Evolutionary conservation across 2,113 vertebrate genomes (phyloP).

Genomic region (Otus sunia): DNA sequence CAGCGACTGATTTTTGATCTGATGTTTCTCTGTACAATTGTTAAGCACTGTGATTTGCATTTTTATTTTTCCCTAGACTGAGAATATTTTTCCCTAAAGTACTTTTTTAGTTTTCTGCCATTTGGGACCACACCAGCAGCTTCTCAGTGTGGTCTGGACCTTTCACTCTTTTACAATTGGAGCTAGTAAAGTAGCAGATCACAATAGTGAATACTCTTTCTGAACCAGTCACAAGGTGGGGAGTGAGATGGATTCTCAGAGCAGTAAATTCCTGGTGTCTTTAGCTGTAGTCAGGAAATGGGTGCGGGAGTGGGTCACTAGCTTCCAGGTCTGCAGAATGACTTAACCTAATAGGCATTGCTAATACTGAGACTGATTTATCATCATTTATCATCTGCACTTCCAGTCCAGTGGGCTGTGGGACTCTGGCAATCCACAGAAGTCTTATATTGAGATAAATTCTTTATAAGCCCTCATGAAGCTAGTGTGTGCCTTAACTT

Average conservation of each 20-base stretch:
- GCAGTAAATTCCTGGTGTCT: neutral
- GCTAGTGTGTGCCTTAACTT: accelerated
- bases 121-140: neutral
- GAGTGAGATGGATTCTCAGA: neutral
- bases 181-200: neutral
- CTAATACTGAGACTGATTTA: neutral
- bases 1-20: neutral
- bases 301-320: neutral
- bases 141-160: neutral
- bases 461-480: neutral
- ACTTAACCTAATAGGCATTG: neutral
- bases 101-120: neutral
- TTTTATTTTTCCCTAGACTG: neutral
- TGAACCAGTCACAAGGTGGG: neutral
- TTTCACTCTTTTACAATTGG: neutral
- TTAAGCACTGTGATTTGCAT: neutral
- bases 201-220: neutral
- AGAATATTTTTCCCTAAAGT: neutral
- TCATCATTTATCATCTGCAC: neutral
- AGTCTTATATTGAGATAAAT: neutral
- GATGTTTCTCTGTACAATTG: neutral
- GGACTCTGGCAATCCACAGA: neutral
- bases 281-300: neutral
- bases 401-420: neutral
- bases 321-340: neutral